Evolutionary conservation across 2,888 invertebrate genomes (phyloP), one percentile per base, ranked within the genome.

Genomic region (Cheilosia vernalis): DNA sequence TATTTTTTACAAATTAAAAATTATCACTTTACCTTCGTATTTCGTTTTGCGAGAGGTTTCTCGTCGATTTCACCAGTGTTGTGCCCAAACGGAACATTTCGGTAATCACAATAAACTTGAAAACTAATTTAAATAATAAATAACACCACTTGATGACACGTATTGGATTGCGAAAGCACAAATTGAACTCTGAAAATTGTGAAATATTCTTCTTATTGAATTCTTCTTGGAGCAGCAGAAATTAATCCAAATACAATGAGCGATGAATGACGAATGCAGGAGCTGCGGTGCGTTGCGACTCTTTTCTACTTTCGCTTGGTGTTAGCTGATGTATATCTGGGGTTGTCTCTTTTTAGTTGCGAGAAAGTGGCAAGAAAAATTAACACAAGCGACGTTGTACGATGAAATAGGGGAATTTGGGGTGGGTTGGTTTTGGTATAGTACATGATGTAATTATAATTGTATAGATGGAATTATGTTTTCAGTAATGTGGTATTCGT

Each of bases 61-160:
- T 80, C 53, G 84, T 58, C 6, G 84, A 84, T 64, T 84, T 64
- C 2, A 76, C 70, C 44, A 84, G 64, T 6, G 69, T 60, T 9
- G 80, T 84, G 44, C 80, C 74, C 73, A 84, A 42, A 60, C 84
- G 84, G 37, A 84, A 66, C 84, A 84, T 84, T 55, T 76, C 60
- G 21, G 10, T 27, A 40, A 37, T 40, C 10, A 55, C n/a, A 17
- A 69, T 63, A 17, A 44, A 42, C 33, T 58, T 33, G 51, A 21
- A 15, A 17, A 61, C 10, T 61, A 19, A 24, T 30, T 73, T 37
- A 44, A 58, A 44, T 21, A 27, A 15, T 19, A 24, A 44, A 37
- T n/a, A 42, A 13, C 42, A 64, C 47, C 19, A 37, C 64, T 64
- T 24, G 2, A 3, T 15, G 33, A 21, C 19, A 60, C 17, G 37